phyloP scores from a whole-genome alignment of 2,113 vertebrate genomes.

The Neomonachus schauinslandi region DNA sequence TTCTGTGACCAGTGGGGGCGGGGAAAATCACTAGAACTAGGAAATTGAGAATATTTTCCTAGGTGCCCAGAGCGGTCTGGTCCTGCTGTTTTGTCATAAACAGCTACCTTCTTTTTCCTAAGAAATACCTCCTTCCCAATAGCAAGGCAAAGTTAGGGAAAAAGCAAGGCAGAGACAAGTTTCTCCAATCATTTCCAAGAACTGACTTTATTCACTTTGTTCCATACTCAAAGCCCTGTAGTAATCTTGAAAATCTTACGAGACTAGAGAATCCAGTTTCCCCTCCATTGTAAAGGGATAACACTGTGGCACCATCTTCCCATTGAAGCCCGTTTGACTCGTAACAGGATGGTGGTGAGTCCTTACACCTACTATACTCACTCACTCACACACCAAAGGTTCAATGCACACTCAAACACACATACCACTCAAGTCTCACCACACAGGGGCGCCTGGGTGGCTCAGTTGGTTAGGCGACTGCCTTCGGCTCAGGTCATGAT shows the following conservation, averaged over 20 bases:
- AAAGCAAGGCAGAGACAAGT: not conserved
- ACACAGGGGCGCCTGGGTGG: too few species aligned
- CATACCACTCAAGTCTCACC: not conserved
- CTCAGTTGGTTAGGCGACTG: too few species aligned
- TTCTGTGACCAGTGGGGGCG: not conserved
- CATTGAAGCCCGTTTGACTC: not conserved
- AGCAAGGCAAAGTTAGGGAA: not conserved
- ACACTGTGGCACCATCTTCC: fast-evolving
- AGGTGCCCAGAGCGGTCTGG: not conserved
- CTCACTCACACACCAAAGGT: too few species aligned
- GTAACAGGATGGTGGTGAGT: too few species aligned
- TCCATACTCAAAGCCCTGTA: not conserved
- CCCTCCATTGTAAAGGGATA: not conserved
- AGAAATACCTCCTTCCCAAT: not conserved
- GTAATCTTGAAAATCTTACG: not conserved
- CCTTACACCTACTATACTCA: too few species aligned
- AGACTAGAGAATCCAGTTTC: not conserved
- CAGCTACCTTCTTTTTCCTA: not conserved
- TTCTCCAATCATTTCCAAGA: not conserved
- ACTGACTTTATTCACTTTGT: not conserved
- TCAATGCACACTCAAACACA: not conserved
- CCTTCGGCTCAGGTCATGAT: too few species aligned
- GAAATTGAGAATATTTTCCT: not conserved
- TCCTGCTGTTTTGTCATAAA: not conserved
- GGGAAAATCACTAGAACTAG: not conserved